Evolutionary conservation across 2,888 invertebrate genomes (phyloP).

Genomic region (Punctoribates punctum): DNA sequence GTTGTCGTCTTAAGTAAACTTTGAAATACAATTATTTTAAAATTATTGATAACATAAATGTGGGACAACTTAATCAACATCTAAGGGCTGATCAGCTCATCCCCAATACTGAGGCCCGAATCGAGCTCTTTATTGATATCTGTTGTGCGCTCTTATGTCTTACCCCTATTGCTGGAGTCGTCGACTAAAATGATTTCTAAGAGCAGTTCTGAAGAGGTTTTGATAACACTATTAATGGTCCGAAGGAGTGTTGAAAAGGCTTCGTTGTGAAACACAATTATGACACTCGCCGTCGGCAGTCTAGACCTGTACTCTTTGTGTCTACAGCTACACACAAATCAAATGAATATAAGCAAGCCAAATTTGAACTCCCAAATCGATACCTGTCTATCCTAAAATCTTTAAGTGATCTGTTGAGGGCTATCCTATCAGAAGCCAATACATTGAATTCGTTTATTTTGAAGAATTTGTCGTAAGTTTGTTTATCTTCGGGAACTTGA

Average conservation of each 20-base stretch:
- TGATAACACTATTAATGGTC: slow-evolving; percentile 94
- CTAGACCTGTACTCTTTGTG: not conserved
- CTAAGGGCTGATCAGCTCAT: too few species aligned
- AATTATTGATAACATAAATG: not conserved
- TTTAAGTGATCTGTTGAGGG: slow-evolving; percentile 86
- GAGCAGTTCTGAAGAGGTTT: slow-evolving; percentile 82
- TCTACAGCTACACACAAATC: too few species aligned
- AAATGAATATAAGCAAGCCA: not conserved
- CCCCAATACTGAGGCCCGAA: too few species aligned
- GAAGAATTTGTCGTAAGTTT: slow-evolving; percentile 87
- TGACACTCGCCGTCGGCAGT: slow-evolving; percentile 82
- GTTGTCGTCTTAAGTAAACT: slow-evolving; percentile 81
- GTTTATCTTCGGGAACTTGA: slow-evolving; percentile 77
- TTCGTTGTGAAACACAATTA: slow-evolving; percentile 98
- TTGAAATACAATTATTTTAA: slow-evolving; percentile 44
- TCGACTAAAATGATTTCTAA: slow-evolving; percentile 96
- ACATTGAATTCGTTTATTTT: slow-evolving; percentile 98
- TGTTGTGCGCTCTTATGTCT: too few species aligned
- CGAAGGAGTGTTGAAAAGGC: slow-evolving; percentile 94
- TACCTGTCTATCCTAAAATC: slow-evolving; percentile 90
- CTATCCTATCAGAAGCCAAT: slow-evolving; percentile 94
- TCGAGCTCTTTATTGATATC: too few species aligned
- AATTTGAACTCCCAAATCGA: too few species aligned
- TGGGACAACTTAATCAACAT: too few species aligned
- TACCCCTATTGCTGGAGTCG: slow-evolving; percentile 91